A percentile compares a stretch with the other conserved stretches of the same genome.
Conservation (phyloP, 2,797 vertebrate genomes). For the Avahi laniger region DNA sequence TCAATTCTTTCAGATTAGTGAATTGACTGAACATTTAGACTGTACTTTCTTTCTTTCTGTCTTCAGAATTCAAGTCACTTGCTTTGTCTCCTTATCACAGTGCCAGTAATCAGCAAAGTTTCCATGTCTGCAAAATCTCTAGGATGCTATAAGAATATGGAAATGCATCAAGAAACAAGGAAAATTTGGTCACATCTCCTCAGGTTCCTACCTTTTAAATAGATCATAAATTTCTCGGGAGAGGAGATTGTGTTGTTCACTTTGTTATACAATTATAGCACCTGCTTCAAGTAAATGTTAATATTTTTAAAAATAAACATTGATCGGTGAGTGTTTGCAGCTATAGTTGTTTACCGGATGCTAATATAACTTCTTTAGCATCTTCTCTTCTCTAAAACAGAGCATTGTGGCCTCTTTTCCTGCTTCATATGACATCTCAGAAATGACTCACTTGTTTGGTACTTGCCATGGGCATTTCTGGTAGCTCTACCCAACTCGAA, state of each 20-base stretch:
- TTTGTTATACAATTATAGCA: not conserved
- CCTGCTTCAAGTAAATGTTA: not conserved
- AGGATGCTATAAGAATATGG: not conserved
- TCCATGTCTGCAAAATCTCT: not conserved
- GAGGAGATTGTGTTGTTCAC: not conserved
- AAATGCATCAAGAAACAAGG: not conserved
- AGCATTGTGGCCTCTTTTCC: not conserved
- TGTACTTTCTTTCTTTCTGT: not conserved
- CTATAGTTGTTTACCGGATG: not conserved
- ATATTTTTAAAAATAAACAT: not conserved
- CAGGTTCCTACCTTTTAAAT: not conserved
- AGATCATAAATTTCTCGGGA: not conserved
- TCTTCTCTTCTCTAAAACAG: not conserved
- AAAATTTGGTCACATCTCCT: not conserved
- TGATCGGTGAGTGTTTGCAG: not conserved
- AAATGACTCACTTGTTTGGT: not conserved
- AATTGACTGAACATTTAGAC: not conserved
- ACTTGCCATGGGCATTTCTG: not conserved
- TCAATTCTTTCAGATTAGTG: not conserved
- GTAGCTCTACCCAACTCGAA: not conserved
- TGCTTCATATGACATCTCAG: not conserved
- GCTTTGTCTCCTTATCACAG: not conserved
- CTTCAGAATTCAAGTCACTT: not conserved
- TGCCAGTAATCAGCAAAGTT: not conserved
- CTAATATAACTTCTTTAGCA: not conserved